Conservation (phyloP, 2,113 vertebrate species). For the Crotalus helleri region DNA sequence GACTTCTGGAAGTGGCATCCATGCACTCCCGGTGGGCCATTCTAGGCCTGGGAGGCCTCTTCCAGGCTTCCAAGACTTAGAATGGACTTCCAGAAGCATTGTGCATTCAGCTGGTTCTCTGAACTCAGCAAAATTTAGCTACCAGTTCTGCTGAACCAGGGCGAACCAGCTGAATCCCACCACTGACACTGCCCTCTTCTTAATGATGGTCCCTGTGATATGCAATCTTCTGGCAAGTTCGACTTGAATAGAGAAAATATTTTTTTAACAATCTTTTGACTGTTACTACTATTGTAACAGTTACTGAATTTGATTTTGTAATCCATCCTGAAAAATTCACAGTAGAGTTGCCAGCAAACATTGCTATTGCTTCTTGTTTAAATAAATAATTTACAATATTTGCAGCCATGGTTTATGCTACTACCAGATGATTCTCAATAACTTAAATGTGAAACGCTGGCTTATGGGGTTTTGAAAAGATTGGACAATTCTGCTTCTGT, state of each 20-base stretch:
- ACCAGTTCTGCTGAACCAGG: no score
- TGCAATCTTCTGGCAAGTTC: background rate
- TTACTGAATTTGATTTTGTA: background rate
- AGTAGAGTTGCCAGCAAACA: background rate
- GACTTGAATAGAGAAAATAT: background rate
- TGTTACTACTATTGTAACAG: background rate
- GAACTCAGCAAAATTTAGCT: no score
- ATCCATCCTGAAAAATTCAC: background rate
- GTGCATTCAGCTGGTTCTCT: no score
- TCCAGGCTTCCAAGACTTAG: no score
- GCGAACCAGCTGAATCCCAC: no score
- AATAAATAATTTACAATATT: background rate
- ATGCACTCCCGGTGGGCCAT: no score
- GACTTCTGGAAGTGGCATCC: no score
- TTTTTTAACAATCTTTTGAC: background rate
- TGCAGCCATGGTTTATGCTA: background rate
- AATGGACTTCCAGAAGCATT: no score
- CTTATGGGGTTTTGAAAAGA: background rate
- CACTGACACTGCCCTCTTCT: background rate
- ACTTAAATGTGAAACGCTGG: background rate
- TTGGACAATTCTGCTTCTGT: background rate
- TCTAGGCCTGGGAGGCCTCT: no score
- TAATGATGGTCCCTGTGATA: background rate
- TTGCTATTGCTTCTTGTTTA: background rate
- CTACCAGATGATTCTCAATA: background rate